A percentile compares a stretch with the other conserved stretches of the same genome.
These are phyloP conservation scores for Ariolimax columbianus DNA, from an alignment of 2,888 invertebrate genomes.

Conservation along the genomic window DNA sequence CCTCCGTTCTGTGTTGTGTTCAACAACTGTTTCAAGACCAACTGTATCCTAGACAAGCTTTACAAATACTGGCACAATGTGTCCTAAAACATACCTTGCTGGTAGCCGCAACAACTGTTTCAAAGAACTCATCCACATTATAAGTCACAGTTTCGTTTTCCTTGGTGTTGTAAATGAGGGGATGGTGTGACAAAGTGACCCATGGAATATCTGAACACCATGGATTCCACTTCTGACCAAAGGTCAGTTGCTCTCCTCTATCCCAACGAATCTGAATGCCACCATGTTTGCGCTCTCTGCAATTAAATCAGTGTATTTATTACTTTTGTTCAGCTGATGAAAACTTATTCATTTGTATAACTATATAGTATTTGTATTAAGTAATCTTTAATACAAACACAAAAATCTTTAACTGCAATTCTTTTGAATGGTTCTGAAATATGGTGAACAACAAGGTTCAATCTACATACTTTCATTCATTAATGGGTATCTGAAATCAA, in stretches of 20 bases:
- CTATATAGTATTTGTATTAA: too few species aligned
- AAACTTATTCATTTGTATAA: too few species aligned
- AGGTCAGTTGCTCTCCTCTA: slow-evolving; percentile 84
- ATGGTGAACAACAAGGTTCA: too few species aligned
- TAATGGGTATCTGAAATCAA: too few species aligned
- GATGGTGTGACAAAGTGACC: slow-evolving; percentile 89
- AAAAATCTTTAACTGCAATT: too few species aligned
- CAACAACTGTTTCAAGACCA: too few species aligned
- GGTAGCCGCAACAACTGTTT: slow-evolving; percentile 70
- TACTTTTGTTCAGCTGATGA: too few species aligned
- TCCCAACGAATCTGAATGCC: slow-evolving; percentile 90
- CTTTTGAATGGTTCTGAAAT: too few species aligned
- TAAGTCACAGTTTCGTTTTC: slow-evolving; percentile 77
- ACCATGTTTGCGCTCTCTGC: slow-evolving; percentile 85
- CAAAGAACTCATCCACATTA: slow-evolving; percentile 79
- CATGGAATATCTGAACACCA: slow-evolving; percentile 89
- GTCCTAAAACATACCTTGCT: slow-evolving; percentile 58
- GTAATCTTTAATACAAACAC: too few species aligned
- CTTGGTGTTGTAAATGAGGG: slow-evolving; percentile 79
- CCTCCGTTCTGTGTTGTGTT: too few species aligned
- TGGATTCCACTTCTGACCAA: slow-evolving; percentile 87
- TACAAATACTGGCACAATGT: not conserved
- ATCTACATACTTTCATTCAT: too few species aligned
- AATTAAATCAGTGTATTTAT: too few species aligned
- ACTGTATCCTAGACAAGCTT: not conserved